A percentile compares a stretch with the other conserved stretches of the same genome.
These are phyloP conservation scores for Mus minutoides DNA, from an alignment of 2,797 vertebrate species.

Conservation along the genomic window DNA sequence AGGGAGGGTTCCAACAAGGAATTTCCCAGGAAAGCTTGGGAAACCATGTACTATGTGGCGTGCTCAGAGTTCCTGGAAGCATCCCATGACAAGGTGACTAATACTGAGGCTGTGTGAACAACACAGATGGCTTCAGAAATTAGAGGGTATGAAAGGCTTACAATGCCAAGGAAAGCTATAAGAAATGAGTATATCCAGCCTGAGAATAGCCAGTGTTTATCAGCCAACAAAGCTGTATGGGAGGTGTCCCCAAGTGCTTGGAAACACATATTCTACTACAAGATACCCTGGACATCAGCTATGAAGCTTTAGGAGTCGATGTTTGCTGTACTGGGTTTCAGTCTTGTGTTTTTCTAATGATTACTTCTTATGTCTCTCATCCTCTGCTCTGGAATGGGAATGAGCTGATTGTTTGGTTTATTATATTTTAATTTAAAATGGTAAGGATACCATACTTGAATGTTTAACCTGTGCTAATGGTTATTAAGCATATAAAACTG, in stretches of 20 bases:
- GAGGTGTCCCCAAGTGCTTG: not conserved
- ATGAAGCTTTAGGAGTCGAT: not conserved
- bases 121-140: not conserved
- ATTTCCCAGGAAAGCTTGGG: not conserved
- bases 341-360: not conserved
- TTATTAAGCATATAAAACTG: not conserved
- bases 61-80: not conserved
- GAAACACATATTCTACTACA: not conserved
- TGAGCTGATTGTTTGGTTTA: not conserved
- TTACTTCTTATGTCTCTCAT: not conserved
- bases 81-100: not conserved
- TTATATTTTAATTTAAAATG: not conserved
- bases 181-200: too few species aligned
- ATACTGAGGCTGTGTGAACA: not conserved
- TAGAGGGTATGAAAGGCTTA: not conserved
- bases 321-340: not conserved
- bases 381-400: not conserved
- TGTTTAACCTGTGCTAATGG: not conserved
- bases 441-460: not conserved
- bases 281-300: not conserved
- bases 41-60: not conserved
- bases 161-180: not conserved
- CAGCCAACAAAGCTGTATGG: not conserved
- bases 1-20: not conserved
- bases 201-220: too few species aligned